These are phyloP conservation scores for Pristionchus exspectatus DNA, from an alignment of 2,888 invertebrate species.

Conservation along the genomic window DNA sequence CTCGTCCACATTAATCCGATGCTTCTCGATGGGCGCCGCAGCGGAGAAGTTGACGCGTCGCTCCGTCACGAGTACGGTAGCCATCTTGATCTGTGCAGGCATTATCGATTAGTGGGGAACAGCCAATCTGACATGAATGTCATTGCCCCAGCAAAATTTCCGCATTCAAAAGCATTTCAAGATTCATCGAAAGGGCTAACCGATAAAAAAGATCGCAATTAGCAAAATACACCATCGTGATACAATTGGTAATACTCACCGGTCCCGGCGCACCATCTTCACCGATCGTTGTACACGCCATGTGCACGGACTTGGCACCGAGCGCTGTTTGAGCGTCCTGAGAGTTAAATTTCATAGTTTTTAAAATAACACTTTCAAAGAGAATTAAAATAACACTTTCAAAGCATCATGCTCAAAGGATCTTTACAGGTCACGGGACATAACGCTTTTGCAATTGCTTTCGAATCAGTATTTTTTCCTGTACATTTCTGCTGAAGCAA, in stretches of 20 bases:
- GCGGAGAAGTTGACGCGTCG: constrained; percentile 51
- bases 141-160: too few species aligned
- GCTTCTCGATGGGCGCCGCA: not conserved
- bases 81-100: not conserved
- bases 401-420: too few species aligned
- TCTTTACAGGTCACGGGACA: too few species aligned
- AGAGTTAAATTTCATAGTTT: not conserved
- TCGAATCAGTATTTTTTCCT: too few species aligned
- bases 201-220: too few species aligned
- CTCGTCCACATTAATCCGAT: constrained; percentile 46
- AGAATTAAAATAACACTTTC: too few species aligned
- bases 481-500: too few species aligned
- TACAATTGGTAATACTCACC: not conserved
- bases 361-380: not conserved
- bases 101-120: not conserved
- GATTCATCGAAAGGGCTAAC: too few species aligned
- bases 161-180: too few species aligned
- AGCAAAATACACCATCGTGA: too few species aligned
- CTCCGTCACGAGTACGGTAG: constrained; percentile 39
- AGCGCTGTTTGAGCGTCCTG: constrained; percentile 23
- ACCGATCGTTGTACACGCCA: not conserved
- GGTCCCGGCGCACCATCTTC: not conserved
- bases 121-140: too few species aligned
- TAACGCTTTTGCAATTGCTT: too few species aligned
- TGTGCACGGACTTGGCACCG: not conserved